phyloP scores from a whole-genome alignment of 2,113 vertebrate genomes.

The Mus spicilegus region DNA sequence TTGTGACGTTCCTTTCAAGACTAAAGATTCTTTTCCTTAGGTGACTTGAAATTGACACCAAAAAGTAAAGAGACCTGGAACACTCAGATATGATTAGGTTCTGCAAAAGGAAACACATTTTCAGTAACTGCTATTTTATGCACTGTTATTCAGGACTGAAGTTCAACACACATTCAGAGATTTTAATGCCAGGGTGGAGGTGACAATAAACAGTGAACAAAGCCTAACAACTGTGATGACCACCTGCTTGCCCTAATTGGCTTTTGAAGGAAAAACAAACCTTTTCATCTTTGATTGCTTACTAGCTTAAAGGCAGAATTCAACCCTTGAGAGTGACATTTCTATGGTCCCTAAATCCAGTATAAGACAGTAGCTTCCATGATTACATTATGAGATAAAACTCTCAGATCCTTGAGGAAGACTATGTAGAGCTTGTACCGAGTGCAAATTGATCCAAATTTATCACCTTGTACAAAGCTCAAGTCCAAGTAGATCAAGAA shows the following conservation, averaged over 20 bases:
- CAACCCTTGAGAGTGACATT: neutral
- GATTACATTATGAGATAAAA: neutral
- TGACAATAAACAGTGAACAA: neutral
- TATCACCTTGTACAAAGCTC: too few relatives aligned
- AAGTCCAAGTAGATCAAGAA: too few relatives aligned
- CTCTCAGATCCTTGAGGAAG: neutral
- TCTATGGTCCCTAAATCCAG: neutral
- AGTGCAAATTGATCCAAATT: too few relatives aligned
- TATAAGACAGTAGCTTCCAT: neutral
- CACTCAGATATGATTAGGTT: neutral
- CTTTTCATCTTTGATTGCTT: neutral
- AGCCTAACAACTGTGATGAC: neutral
- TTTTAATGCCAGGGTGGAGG: neutral
- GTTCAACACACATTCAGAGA: neutral
- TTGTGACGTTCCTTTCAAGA: neutral
- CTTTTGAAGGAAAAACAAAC: neutral
- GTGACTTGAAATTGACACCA: neutral
- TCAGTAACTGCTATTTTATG: neutral
- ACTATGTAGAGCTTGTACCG: neutral
- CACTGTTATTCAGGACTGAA: neutral
- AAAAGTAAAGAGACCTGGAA: neutral
- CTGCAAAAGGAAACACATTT: neutral
- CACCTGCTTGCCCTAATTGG: neutral
- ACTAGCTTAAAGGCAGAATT: neutral
- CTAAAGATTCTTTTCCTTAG: neutral